Evolutionary conservation across 2,888 invertebrate genomes (phyloP), one percentile per base, ranked within the genome.

Genomic region (Chrysodeixis includens): DNA sequence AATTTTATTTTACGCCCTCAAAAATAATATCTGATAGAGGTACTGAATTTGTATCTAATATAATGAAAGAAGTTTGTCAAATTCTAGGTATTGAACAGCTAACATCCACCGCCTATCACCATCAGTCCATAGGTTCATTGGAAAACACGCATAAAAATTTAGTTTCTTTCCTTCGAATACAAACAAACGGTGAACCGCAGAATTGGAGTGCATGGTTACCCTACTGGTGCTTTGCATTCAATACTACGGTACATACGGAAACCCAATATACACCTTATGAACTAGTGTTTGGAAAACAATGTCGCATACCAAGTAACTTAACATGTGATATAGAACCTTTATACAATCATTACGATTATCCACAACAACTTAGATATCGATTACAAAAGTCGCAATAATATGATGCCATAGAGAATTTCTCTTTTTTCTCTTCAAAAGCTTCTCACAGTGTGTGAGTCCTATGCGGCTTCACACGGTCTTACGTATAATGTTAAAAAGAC

Each of bases 61-160:
- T 55, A 12, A 57, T 71, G 46, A 30, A 30, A 30, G 68, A 76
- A 35, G 26, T 70, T 30, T 69, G 73, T 35, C 62, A 66, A 26
- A 35, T 74, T 18, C 60, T 74, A 52, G 1, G 56, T 3, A 68
- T 74, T n/a, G 32, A 67, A n/a, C 58, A 76, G 52, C 1, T 66
- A 9, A 51, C 54, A 16, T 68, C 74, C 0, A 74, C 74, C 0
- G 66, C 74, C 4, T 72, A 77, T 30, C 70, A 72, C 40, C 74
- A 70, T n/a, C 56, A 77, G 46, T 52, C 57, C 5, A 57, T 77
- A 18, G 76, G 72, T 8, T 20, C 63, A 3, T 35, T 72, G 12
- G 76, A 72, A 56, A 76, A 76, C 35, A 44, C 54, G 10, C 71
- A 71, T 40, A 75, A 72, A 59, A 30, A 22, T 22, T 52, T 73